These are phyloP conservation scores for Calycopis cecrops DNA, from an alignment of 1,140 invertebrate species.

Conservation along the genomic window DNA sequence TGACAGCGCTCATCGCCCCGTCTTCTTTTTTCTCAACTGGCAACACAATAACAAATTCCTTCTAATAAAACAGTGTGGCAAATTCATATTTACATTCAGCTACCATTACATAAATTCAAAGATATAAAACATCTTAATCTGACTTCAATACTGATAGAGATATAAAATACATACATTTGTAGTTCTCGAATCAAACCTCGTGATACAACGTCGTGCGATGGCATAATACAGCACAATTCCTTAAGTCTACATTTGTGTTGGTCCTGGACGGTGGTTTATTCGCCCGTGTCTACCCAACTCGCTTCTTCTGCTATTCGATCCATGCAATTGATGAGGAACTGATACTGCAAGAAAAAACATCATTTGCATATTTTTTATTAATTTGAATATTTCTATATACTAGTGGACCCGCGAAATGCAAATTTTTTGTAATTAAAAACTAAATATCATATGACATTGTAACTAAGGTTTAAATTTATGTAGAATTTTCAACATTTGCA, in stretches of 20 bases:
- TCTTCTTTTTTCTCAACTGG: too few relatives aligned
- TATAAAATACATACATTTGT: conserved; percentile 1
- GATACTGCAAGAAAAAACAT: conserved; percentile 81
- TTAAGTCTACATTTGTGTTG: conserved; percentile 15
- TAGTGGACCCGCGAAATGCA: too few relatives aligned
- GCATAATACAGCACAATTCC: conserved; percentile 25
- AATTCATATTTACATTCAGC: not conserved
- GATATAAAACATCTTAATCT: not conserved
- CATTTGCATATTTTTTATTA: conserved; percentile 14
- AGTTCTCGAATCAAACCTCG: not conserved
- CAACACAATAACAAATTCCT: too few relatives aligned
- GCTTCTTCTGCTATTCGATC: conserved; percentile 94
- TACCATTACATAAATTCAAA: not conserved
- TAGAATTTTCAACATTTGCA: too few relatives aligned
- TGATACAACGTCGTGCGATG: conserved; percentile 22
- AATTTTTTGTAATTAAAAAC: too few relatives aligned
- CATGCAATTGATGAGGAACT: conserved; percentile 95
- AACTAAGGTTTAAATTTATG: too few relatives aligned
- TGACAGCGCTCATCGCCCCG: not conserved
- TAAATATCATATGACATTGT: too few relatives aligned
- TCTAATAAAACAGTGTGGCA: too few relatives aligned
- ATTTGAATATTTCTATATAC: too few relatives aligned
- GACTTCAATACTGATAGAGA: conserved; percentile 1
- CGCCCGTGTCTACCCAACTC: conserved; percentile 86
- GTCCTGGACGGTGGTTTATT: conserved; percentile 67